Evolutionary conservation across 1,140 invertebrate species (phyloP), one percentile per base, ranked within the genome.

Genomic region (Neuroterus valhalla): DNA sequence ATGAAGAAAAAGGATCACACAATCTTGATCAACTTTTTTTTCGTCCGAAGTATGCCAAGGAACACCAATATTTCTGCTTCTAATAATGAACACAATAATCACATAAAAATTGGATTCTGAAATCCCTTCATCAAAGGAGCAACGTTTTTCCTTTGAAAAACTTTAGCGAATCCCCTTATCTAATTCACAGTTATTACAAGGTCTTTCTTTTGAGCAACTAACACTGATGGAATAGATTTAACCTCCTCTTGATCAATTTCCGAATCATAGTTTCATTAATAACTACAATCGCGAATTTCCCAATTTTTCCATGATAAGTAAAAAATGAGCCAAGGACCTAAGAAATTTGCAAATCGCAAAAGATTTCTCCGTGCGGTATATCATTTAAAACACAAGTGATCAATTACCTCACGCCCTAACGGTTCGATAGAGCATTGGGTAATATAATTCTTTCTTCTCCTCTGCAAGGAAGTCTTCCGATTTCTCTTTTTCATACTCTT

Each of bases 141-240:
- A 38, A 38, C 31, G 31, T 62, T 23, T 26, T 31, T 26, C n/a
- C n/a, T 31, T 62, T n/a, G 4, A n/a, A n/a, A 31, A 62, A 31
- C 55, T 62, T 62, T 62, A 23, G 26, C 55, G 55, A 38, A 62
- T 62, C 55, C 31, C 31, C 14, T 62, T 62, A 62, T 62, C 55
- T n/a, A 2, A 62, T 31, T 62, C 12, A 15, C 55, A 62, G 3
- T 62, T 23, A 10, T 23, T 31, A 62, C 52, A 62, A 62, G 55
- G 26, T 62, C 55, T 26, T 62, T 31, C 15, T 15, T 62, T 62
- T 38, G 55, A 62, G 55, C 12, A 62, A 31, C 11, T 14, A 23
- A 31, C 21, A 15, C 26, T 62, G 31, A 62, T 62, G 5, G 31
- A 62, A 14, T 62, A 62, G 3, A 55, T 15, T 62, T 38, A 3